phyloP scores from a whole-genome alignment of 2,888 invertebrate genomes.

The Macrosoma leucophasiata region DNA sequence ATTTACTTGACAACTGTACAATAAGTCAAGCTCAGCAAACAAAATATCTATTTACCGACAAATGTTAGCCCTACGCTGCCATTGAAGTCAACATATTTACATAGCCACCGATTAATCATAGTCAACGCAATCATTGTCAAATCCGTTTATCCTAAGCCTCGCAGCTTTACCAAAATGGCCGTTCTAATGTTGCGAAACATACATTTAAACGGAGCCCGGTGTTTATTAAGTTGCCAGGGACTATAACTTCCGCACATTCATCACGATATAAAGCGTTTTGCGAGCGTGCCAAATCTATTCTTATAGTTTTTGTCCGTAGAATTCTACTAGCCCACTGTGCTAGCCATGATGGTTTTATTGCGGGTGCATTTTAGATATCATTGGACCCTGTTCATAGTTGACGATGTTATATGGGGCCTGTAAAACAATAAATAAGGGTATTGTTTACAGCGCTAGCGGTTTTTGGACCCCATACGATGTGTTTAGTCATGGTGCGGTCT shows the following conservation, averaged over 20 bases:
- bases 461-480: constrained; percentile 58
- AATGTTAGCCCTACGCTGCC: too few relatives aligned
- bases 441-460: constrained; percentile 64
- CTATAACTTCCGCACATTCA: constrained; percentile 65
- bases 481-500: constrained; percentile 42
- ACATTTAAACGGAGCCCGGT: constrained; percentile 58
- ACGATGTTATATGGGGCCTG: constrained; percentile 61
- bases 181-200: constrained; percentile 65
- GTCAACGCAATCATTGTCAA: constrained; percentile 54
- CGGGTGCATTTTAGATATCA: constrained; percentile 58
- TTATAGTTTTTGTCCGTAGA: constrained; percentile 36
- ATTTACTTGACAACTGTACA: too few relatives aligned
- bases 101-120: constrained; percentile 47
- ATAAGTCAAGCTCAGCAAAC: too few relatives aligned
- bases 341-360: constrained; percentile 66
- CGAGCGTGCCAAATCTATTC: constrained; percentile 61
- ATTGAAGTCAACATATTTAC: constrained; percentile 29
- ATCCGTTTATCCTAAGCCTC: constrained; percentile 49
- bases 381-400: constrained; percentile 50
- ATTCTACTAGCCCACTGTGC: constrained; percentile 36
- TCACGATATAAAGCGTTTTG: constrained; percentile 46
- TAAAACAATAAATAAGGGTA: constrained; percentile 70
- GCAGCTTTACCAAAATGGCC: constrained; percentile 59
- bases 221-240: constrained; percentile 69
- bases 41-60: too few relatives aligned